phyloP scores from a whole-genome alignment of 1,140 invertebrate genomes.

The Gryllus bimaculatus region DNA sequence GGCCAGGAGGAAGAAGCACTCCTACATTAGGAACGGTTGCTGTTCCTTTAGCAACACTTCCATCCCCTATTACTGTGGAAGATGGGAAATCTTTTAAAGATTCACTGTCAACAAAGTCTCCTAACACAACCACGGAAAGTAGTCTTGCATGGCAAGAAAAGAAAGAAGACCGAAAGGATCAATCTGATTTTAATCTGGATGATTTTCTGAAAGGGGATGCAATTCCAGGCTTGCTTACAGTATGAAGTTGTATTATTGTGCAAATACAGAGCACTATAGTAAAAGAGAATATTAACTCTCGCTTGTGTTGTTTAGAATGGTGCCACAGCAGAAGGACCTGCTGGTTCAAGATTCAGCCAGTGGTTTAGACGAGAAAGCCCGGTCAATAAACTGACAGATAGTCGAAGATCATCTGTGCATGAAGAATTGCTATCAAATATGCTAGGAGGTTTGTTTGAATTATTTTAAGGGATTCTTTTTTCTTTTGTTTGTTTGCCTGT shows the following conservation, averaged over 20 bases:
- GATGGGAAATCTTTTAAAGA: background rate
- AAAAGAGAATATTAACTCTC: background rate
- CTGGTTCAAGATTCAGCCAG: constrained; percentile 52
- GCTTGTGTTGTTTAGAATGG: constrained; percentile 40
- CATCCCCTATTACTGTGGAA: constrained; percentile 5
- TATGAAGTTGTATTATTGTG: constrained; percentile 29
- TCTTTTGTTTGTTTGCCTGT: background rate
- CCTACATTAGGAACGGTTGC: background rate
- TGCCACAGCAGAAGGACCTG: constrained; percentile 35
- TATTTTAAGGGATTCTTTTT: no score
- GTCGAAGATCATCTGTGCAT: constrained; percentile 49
- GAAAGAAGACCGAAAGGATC: constrained; percentile 16
- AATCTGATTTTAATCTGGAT: constrained; percentile 53
- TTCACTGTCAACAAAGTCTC: background rate
- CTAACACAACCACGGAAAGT: background rate
- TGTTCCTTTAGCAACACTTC: background rate
- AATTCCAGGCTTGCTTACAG: constrained; percentile 49
- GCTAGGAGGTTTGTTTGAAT: constrained; percentile 39
- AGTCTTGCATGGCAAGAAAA: background rate
- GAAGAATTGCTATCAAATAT: constrained; percentile 54
- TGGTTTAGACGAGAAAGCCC: constrained; percentile 53
- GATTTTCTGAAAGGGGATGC: constrained; percentile 59
- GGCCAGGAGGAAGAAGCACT: constrained; percentile 6
- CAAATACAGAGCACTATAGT: background rate
- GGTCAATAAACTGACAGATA: constrained; percentile 35